A percentile compares a stretch with the other conserved stretches of the same genome.
Evolutionary conservation across 2,113 vertebrate species (phyloP).

Genomic region (Planiliza haematocheilus): DNA sequence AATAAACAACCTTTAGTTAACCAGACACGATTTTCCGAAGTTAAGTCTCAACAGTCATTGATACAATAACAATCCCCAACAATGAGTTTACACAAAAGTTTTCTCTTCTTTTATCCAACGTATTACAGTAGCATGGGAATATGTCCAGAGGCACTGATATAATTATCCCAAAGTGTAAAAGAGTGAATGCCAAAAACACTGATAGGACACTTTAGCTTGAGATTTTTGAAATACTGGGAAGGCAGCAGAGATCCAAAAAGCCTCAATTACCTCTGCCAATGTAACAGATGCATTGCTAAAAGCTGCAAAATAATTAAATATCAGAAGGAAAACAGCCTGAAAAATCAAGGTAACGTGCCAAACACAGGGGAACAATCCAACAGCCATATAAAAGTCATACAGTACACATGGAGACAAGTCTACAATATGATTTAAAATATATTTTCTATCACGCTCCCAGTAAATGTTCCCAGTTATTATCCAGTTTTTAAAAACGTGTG

Average conservation of each 20-base stretch:
- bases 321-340: conserved; percentile 23
- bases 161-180: conserved; percentile 17
- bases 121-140: conserved; percentile 53
- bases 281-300: conserved; percentile 28
- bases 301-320: conserved; percentile 35
- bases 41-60: conserved; percentile 71
- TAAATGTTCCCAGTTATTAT: not conserved
- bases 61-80: conserved; percentile 79
- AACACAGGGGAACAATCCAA: conserved; percentile 24
- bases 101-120: conserved; percentile 64
- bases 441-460: not conserved
- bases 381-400: not conserved
- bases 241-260: not conserved
- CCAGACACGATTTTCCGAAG: conserved; percentile 71
- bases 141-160: conserved; percentile 48
- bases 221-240: conserved; percentile 16
- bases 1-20: conserved; percentile 79
- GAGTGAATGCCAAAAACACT: not conserved
- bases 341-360: not conserved
- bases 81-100: conserved; percentile 73
- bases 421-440: not conserved
- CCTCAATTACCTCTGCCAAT: conserved; percentile 12
- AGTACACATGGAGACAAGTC: not conserved
- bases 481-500: not conserved
- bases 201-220: not conserved